phyloP scores from a whole-genome alignment of 2,888 invertebrate species.

The Melanostoma scalare region DNA sequence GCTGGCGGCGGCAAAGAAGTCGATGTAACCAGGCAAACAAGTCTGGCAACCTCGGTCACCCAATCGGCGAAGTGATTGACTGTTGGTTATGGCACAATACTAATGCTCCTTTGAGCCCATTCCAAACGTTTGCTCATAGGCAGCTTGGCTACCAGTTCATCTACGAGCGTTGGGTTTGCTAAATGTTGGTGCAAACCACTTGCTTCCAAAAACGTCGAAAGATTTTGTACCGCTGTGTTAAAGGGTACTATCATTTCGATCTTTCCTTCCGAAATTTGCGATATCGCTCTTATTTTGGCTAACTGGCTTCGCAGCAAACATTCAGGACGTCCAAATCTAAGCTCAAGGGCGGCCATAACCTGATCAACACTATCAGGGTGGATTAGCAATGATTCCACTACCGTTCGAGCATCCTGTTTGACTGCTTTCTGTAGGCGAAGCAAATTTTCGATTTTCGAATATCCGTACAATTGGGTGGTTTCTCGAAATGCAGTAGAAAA shows the following conservation, averaged over 20 bases:
- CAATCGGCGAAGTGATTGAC: constrained; percentile 27
- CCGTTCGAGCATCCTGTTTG: constrained; percentile 18
- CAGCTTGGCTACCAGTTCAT: constrained; percentile 31
- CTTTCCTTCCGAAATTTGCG: constrained; percentile 17
- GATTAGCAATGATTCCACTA: constrained; percentile 44
- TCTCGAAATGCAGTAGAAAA: too few relatives aligned
- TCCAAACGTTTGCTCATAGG: constrained; percentile 37
- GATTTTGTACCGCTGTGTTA: constrained; percentile 31
- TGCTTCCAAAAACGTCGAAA: constrained; percentile 28
- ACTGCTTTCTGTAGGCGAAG: constrained; percentile 37
- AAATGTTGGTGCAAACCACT: constrained; percentile 33
- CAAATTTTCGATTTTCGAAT: constrained; percentile 39
- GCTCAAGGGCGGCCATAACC: constrained; percentile 34
- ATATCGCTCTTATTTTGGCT: constrained; percentile 32
- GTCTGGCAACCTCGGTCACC: constrained; percentile 24
- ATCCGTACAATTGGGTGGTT: not conserved
- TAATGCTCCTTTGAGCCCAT: constrained; percentile 17
- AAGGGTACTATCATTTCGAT: constrained; percentile 24
- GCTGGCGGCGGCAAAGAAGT: constrained; percentile 6
- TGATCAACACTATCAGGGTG: constrained; percentile 33
- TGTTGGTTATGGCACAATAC: constrained; percentile 18
- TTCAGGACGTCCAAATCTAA: constrained; percentile 43
- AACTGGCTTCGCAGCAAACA: constrained; percentile 37
- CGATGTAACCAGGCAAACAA: constrained; percentile 14
- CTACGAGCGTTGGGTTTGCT: constrained; percentile 26